Evolutionary conservation across 1,140 invertebrate genomes (phyloP).

Genomic region (Dendrolimus punctatus): DNA sequence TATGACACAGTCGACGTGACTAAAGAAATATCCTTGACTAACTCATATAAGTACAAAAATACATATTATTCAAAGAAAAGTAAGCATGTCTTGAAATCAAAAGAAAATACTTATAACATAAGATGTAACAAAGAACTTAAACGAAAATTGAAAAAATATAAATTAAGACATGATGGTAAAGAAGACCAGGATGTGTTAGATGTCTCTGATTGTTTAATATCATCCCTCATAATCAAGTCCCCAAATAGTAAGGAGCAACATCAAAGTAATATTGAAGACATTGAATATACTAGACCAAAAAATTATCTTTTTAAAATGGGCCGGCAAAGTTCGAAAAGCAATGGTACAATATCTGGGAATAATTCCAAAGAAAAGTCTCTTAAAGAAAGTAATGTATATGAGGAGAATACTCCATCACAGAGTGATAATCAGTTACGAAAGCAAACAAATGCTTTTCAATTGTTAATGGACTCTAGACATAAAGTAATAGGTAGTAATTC

Average conservation of each 20-base stretch:
- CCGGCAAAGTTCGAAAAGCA: constrained; percentile 11
- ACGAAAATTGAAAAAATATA: constrained; percentile 56
- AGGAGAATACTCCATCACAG: not conserved
- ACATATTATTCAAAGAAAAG: not conserved
- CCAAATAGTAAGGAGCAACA: constrained; percentile 24
- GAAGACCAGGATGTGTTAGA: constrained; percentile 57
- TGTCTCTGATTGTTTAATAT: constrained; percentile 42
- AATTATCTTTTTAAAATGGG: constrained; percentile 59
- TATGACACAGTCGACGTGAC: too few species aligned
- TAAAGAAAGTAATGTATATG: not conserved
- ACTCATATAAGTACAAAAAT: too few species aligned
- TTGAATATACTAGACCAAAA: constrained; percentile 22
- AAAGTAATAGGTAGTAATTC: constrained; percentile 76
- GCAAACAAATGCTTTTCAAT: constrained; percentile 73
- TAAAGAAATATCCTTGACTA: too few species aligned
- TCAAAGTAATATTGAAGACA: constrained; percentile 10
- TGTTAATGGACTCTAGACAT: constrained; percentile 76
- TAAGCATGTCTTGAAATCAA: constrained; percentile 32
- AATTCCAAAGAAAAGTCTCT: not conserved
- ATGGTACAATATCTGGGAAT: constrained; percentile 1
- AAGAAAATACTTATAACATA: constrained; percentile 35
- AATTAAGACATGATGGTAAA: constrained; percentile 46
- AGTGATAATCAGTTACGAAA: constrained; percentile 23
- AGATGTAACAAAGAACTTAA: constrained; percentile 43
- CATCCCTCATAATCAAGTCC: constrained; percentile 42